Conservation (phyloP, 2,888 invertebrate species). For the Trachelus iudaicus region DNA sequence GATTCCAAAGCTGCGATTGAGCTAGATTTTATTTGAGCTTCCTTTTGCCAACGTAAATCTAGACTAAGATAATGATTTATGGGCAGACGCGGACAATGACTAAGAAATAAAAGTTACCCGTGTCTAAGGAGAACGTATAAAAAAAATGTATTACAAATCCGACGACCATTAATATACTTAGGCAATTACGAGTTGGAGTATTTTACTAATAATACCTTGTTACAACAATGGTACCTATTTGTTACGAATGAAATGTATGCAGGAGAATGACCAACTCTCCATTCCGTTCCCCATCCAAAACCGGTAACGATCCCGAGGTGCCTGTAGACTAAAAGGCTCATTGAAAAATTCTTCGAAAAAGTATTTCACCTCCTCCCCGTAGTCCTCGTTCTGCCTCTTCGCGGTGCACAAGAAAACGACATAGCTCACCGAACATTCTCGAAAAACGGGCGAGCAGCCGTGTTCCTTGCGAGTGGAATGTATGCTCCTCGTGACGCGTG, state of each 20-base stretch:
- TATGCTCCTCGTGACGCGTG: constrained; percentile 28
- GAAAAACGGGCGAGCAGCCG: background rate
- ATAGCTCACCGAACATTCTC: background rate
- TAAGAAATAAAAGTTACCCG: background rate
- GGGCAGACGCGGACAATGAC: background rate
- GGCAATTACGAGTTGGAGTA: background rate
- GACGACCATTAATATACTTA: background rate
- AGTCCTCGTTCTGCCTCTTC: background rate
- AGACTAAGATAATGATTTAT: background rate
- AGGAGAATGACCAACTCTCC: background rate
- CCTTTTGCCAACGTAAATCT: background rate
- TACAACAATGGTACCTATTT: background rate
- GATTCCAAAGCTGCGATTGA: constrained; percentile 35
- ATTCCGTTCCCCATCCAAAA: background rate
- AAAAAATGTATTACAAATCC: background rate
- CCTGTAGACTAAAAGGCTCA: background rate
- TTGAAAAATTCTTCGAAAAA: background rate
- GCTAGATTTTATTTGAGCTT: background rate
- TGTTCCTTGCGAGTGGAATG: constrained; percentile 9
- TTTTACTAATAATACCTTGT: background rate
- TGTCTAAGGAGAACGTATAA: background rate
- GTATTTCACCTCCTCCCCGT: background rate
- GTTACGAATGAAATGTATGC: background rate
- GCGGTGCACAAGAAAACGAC: constrained; percentile 13
- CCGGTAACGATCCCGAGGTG: background rate